phyloP scores from a whole-genome alignment of 2,888 invertebrate species.

The Myathropa florea region DNA sequence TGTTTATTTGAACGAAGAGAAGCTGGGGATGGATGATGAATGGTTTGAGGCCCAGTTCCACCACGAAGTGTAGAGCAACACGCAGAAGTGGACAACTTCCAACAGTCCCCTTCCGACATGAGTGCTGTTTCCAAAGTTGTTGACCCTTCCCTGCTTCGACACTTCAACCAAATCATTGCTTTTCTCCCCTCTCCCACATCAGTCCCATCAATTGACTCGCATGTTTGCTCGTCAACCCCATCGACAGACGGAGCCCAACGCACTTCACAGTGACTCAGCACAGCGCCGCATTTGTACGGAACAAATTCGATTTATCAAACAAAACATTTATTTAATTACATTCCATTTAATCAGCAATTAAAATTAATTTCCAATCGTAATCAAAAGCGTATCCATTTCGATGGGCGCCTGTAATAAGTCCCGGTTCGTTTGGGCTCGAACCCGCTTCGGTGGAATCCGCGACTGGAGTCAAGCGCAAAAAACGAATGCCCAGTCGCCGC shows the following conservation, averaged over 20 bases:
- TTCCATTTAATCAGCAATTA: constrained; percentile 44
- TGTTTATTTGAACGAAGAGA: too few relatives aligned
- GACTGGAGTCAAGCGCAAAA: neutral
- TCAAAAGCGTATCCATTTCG: neutral
- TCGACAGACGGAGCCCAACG: neutral
- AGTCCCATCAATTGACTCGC: neutral
- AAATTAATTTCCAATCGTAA: constrained; percentile 31
- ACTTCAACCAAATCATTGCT: too few relatives aligned
- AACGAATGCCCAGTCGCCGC: neutral
- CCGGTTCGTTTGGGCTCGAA: neutral
- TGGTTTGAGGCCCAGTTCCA: too few relatives aligned
- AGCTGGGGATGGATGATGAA: too few relatives aligned
- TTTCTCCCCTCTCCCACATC: too few relatives aligned
- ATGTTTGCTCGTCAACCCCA: neutral
- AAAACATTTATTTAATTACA: constrained; percentile 22
- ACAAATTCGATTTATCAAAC: neutral
- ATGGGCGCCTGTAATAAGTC: neutral
- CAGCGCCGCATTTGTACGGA: neutral
- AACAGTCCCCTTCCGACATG: too few relatives aligned
- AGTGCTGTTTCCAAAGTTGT: too few relatives aligned
- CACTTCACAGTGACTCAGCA: neutral
- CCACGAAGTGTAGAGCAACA: too few relatives aligned
- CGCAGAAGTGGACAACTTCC: too few relatives aligned
- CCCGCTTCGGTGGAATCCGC: neutral
- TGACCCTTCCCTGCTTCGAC: neutral